Conservation (phyloP, 2,113 vertebrate species). For the Mustela nigripes region DNA sequence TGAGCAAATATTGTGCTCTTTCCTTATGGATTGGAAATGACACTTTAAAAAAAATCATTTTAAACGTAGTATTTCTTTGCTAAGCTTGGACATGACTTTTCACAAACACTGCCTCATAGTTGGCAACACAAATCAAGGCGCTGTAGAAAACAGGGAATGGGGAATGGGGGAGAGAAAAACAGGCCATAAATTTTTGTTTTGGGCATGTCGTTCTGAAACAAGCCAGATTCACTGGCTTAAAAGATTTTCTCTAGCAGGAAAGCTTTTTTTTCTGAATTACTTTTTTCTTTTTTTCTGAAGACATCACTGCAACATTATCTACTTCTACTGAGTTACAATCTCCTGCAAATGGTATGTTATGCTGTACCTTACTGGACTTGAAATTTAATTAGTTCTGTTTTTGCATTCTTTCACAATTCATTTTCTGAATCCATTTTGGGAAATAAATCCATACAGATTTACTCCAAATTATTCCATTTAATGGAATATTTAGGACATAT, state of each 20-base stretch:
- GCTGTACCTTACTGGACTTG: neutral
- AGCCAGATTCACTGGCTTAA: neutral
- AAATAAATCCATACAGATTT: neutral
- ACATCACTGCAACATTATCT: neutral
- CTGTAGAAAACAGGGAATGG: neutral
- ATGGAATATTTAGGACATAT: neutral
- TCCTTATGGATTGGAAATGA: neutral
- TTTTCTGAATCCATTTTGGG: neutral
- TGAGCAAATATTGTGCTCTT: neutral
- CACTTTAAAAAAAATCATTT: neutral
- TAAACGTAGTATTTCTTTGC: neutral
- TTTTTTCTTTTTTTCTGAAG: neutral
- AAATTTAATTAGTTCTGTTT: conserved; percentile 48
- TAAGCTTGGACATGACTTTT: neutral
- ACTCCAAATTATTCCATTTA: conserved; percentile 38
- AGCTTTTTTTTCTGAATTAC: neutral
- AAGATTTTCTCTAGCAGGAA: conserved; percentile 5
- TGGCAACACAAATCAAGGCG: neutral
- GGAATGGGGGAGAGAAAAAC: neutral
- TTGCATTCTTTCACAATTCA: neutral
- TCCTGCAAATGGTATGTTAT: neutral
- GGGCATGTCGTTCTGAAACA: neutral
- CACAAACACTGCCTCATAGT: neutral
- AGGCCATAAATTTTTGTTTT: neutral
- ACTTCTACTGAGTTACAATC: neutral